These are phyloP conservation scores for Nothoprocta perdicaria DNA, from an alignment of 2,113 vertebrate genomes.

Conservation along the genomic window DNA sequence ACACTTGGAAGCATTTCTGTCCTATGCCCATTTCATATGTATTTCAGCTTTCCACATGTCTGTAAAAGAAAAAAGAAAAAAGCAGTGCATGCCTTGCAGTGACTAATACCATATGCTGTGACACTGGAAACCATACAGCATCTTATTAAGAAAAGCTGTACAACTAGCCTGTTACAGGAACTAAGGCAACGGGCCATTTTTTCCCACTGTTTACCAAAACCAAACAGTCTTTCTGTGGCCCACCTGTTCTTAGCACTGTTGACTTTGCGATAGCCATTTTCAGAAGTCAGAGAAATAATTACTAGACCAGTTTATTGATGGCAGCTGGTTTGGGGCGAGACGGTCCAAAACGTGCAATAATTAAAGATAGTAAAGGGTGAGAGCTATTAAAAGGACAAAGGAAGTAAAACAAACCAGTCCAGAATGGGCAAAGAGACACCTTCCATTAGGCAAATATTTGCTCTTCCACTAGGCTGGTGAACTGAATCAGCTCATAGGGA, in stretches of 20 bases:
- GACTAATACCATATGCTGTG: not conserved
- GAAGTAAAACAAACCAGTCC: not conserved
- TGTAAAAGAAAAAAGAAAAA: not conserved
- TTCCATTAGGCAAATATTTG: not conserved
- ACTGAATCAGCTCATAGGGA: not conserved
- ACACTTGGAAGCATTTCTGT: not conserved
- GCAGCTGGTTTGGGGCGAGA: conserved; percentile 61
- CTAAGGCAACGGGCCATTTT: conserved; percentile 51
- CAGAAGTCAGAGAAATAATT: conserved; percentile 68
- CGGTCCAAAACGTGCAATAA: conserved; percentile 54
- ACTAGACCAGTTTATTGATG: conserved; percentile 53
- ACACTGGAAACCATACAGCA: conserved; percentile 11
- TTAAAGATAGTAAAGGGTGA: conserved; percentile 43
- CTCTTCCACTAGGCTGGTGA: not conserved
- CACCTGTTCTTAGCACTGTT: conserved; percentile 51
- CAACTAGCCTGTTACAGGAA: conserved; percentile 23
- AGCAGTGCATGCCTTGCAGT: not conserved
- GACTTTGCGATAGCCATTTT: conserved; percentile 32
- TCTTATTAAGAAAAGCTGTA: conserved; percentile 40
- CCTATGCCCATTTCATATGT: rapidly evolving
- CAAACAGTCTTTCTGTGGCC: conserved; percentile 62
- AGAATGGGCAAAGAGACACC: not conserved
- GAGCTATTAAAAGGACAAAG: conserved; percentile 48
- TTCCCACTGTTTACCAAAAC: conserved; percentile 66
- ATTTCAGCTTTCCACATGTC: not conserved